Conservation (phyloP, 2,113 vertebrate genomes). For the Takifugu bimaculatus region DNA sequence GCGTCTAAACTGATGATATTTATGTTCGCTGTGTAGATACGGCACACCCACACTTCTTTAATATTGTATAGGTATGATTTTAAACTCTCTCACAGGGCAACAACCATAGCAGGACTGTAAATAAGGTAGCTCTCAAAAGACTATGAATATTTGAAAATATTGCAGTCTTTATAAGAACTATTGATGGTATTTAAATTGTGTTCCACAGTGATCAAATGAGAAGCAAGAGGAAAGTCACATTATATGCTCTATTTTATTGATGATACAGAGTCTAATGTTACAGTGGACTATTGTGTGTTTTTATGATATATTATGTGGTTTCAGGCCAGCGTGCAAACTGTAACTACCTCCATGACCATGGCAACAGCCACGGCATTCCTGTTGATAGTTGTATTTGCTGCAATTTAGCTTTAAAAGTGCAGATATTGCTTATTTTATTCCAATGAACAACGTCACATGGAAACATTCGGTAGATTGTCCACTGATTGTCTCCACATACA, state of each 20-base stretch:
- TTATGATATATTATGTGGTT: conserved; percentile 1
- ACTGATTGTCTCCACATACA: too few relatives aligned
- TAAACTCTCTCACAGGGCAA: not conserved
- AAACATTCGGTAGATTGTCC: too few relatives aligned
- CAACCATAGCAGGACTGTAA: not conserved
- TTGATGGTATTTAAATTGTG: conserved; percentile 17
- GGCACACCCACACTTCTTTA: too few relatives aligned
- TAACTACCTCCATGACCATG: not conserved
- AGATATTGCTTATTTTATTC: too few relatives aligned
- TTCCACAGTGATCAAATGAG: not conserved
- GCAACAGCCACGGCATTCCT: not conserved
- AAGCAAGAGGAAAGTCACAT: conserved; percentile 11
- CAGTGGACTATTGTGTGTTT: not conserved
- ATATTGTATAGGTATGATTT: not conserved
- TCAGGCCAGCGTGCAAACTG: not conserved
- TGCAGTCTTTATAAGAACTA: not conserved
- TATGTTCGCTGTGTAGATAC: too few relatives aligned
- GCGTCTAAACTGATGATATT: too few relatives aligned
- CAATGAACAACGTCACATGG: too few relatives aligned
- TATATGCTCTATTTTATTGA: not conserved
- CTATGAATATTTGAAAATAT: not conserved
- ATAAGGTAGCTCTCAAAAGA: not conserved
- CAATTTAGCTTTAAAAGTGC: too few relatives aligned
- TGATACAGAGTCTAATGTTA: not conserved
- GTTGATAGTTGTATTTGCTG: too few relatives aligned